Evolutionary conservation across 2,797 vertebrate species (phyloP), one percentile per base, ranked within the genome.

Genomic region (Microctenopoma steveboyesi): DNA sequence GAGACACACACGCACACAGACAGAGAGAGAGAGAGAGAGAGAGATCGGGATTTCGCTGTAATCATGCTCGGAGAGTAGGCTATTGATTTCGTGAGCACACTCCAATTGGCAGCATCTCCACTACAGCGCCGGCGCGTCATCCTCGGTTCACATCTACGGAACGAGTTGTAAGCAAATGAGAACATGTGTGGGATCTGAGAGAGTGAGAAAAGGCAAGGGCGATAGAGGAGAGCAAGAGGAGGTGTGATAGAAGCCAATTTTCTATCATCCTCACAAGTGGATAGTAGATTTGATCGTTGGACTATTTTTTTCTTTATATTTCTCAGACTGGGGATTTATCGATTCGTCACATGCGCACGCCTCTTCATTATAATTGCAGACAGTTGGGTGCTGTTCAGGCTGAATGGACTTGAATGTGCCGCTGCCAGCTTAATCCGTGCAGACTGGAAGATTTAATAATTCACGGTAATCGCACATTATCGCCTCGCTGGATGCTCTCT

Each of bases 121-220:
- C 92, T 86, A 88, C 81, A 84, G 88, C 91, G 88, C 87, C 89
- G 87, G 91, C 91, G 91, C 93, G 92, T 93, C 93, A 93, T 92
- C 91, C 82, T 87, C 88, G 81, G 78, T 86, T 92, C 92, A 91
- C 91, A 85, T 91, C 89, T 81, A 87, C 91, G 78, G 85, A 87
- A 63, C 88, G 90, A 91, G 93, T 91, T 92, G 92, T 92, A 92
- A 92, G 90, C 89, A 92, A 91, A 93, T 92, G 90, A 91, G 90
- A 90, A 91, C 89, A 89, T 92, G 91, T 91, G 91, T 92, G 87
- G 87, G 88, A 92, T 88, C 87, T 83, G 88, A 90, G 79, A 86
- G 82, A 89, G 87, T 73, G 82, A 78, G 85, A 52, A 83, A 68
- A 78, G 51, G 65, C 63, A 40, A 78, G 55, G 62, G 76, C 63